phyloP scores from a whole-genome alignment of 2,888 invertebrate genomes.

The Mermis nigrescens region DNA sequence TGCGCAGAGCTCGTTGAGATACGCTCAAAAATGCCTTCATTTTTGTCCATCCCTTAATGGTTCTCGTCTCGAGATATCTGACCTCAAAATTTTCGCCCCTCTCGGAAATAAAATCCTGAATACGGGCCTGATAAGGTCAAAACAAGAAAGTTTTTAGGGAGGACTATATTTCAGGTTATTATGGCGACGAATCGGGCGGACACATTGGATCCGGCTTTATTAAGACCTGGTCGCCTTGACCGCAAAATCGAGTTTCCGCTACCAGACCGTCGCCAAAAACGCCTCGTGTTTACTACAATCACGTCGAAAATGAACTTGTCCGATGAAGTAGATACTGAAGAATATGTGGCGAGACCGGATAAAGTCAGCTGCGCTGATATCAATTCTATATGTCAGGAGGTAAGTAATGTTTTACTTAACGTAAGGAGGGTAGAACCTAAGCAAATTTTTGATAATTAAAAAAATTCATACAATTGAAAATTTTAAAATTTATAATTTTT shows the following conservation, averaged over 20 bases:
- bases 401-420: constrained; percentile 22
- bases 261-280: constrained; percentile 71
- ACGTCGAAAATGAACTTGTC: constrained; percentile 89
- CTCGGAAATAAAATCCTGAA: too few relatives aligned
- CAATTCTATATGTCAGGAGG: constrained; percentile 96
- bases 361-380: constrained; percentile 97
- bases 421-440: neutral
- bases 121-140: too few relatives aligned
- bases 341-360: constrained; percentile 93
- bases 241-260: constrained; percentile 96
- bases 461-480: too few relatives aligned
- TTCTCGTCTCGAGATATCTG: too few relatives aligned
- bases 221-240: constrained; percentile 84
- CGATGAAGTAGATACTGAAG: constrained; percentile 95
- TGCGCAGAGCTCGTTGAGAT: too few relatives aligned
- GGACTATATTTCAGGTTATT: constrained; percentile 52
- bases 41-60: too few relatives aligned
- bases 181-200: constrained; percentile 95
- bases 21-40: too few relatives aligned
- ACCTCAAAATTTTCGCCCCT: too few relatives aligned
- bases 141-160: too few relatives aligned
- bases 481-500: too few relatives aligned
- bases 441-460: too few relatives aligned
- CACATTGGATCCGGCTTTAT: constrained; percentile 86
- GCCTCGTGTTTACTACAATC: constrained; percentile 90